Base-by-base conservation (phyloP, 2,797 vertebrate species). In the Coluber constrictor region DNA sequence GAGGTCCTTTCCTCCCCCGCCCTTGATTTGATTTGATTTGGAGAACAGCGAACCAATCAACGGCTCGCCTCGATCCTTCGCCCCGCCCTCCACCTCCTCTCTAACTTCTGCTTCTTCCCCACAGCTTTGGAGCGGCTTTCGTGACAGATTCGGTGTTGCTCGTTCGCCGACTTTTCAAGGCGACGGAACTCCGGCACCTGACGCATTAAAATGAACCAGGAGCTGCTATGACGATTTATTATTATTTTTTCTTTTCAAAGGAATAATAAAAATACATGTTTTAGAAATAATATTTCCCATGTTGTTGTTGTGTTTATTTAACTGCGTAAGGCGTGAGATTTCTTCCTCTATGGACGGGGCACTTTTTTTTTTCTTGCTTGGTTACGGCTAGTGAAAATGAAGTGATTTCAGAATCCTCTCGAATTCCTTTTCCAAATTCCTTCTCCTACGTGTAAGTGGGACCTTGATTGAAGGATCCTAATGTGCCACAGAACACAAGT, bases 121-220 rank as follows among this genome's bases (percentile, higher is more conserved):
- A 4, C 54, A 18, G 55, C 8, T 57, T 57, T 20, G 87, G 55
- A 56, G 55, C 8, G 12, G 37, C 18, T 25, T 47, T 83, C 4
- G 0, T 12, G 37, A 1, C 9, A 0, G 37, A 2, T 0, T 43
- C 32, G 37, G 0, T 11, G 37, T 83, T 10, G 20, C 4, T 47
- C 20, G 1, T 47, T 47, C 9, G 74, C 1, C 9, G 10, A 12
- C 9, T 79, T 79, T 79, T 43, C 37, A 43, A 79, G 10, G 20
- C 37, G 37, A 25, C 37, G 20, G 20, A 83, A 43, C 74, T 83
- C 9, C 0, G 4, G 20, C 20, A 5, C 20, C 23, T 25, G 10
- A 37, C 7, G 7, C 16, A 25, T 47, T 47, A 25, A 83, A 83
- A 83, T 25, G 74, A 83, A 11, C 11, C 9, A 23, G 3, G 20